Conservation (phyloP, 1,140 invertebrate genomes). For the Ericerus pela region DNA sequence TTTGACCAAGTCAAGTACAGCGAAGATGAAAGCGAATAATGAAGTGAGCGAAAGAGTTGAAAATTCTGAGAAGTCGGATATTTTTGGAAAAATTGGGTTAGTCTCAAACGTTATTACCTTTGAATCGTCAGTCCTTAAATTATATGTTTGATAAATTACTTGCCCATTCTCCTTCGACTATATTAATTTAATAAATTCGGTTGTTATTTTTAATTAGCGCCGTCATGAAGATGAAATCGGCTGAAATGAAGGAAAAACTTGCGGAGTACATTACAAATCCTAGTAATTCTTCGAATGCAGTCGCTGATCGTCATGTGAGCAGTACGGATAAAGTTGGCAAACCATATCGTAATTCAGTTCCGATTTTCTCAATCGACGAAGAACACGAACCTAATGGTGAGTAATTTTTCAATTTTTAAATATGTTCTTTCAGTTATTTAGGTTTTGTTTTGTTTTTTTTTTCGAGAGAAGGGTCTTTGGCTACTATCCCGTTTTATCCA, state of each 20-base stretch:
- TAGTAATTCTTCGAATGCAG: conserved; percentile 39
- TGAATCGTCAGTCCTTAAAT: not conserved
- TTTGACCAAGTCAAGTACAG: not conserved
- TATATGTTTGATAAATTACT: no score
- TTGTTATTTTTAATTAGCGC: conserved; percentile 23
- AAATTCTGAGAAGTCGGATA: conserved; percentile 17
- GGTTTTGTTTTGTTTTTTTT: not conserved
- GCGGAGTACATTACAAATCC: conserved; percentile 89
- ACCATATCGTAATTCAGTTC: conserved; percentile 74
- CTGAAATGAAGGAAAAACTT: conserved; percentile 81
- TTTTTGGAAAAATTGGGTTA: conserved; percentile 26
- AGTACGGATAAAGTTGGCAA: conserved; percentile 67
- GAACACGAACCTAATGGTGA: conserved; percentile 33
- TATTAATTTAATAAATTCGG: no score
- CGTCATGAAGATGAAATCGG: conserved; percentile 60
- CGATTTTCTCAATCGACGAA: conserved; percentile 90
- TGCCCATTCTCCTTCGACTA: not conserved
- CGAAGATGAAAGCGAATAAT: not conserved
- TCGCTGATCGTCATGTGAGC: conserved; percentile 54
- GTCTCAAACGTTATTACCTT: conserved; percentile 7
- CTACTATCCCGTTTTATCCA: no score
- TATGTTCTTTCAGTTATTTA: not conserved
- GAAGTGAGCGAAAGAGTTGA: conserved; percentile 9
- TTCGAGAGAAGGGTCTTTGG: not conserved
- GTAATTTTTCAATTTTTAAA: not conserved